Evolutionary conservation across 2,888 invertebrate genomes (phyloP), one percentile per base, ranked within the genome.

Genomic region (Monochamus alternatus): DNA sequence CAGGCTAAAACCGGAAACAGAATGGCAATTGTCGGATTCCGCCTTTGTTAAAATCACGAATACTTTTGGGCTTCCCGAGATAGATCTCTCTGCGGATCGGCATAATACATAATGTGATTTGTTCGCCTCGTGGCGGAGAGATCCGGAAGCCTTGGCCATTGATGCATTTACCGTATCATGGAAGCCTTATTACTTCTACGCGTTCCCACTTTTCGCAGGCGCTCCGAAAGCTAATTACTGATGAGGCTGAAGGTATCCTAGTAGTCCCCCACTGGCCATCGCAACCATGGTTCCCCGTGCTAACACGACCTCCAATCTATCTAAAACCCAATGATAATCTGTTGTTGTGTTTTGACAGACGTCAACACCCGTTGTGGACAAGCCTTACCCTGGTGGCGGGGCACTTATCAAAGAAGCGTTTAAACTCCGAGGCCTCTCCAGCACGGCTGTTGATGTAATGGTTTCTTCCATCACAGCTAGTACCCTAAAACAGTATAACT

Each of bases 81-180:
- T 76, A 32, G 76, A 76, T 63, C 55, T 76, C 31, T 76, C 74
- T 70, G 76, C 73, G 8, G 63, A 69, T 30, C 31, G 55, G 52
- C 51, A 12, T 22, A 22, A 22, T 22, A 22, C 22, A 22, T 1
- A 22, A 22, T 22, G 22, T 22, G 74, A 76, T 58, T n/a, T 14
- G 9, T 76, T 68, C 58, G 59, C 74, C 31, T 76, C 76, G 32
- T 76, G 76, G 70, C 58, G 22, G 3, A 58, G 38, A 44, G 76
- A 76, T 64, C 76, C 76, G 14, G 69, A 68, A 22, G 30, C 22
- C 22, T 22, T 22, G 22, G 69, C 69, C 22, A 32, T 71, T 30
- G 76, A 76, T 74, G 76, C 69, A 9, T 76, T 76, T 60, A 73
- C 69, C 4, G 22, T 76, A n/a, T 55, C 32, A 31, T 77, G 77